Conservation (phyloP, 35 echinoderm and acorn worm genomes). For the Stichopus chloronotus region DNA sequence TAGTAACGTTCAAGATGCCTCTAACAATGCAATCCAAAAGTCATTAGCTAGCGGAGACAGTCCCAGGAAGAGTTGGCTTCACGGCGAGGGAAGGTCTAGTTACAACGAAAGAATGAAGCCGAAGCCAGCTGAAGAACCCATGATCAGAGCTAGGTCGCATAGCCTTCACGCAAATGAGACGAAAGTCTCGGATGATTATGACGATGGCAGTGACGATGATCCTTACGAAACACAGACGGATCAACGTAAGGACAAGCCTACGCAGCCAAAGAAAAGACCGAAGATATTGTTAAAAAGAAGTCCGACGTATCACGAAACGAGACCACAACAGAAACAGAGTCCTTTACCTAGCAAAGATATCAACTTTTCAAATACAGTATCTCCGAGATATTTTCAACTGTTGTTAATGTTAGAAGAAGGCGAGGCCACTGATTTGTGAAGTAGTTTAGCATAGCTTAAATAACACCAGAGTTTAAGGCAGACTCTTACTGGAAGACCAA, state of each 20-base stretch:
- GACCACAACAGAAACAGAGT: not conserved
- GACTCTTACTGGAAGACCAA: too few relatives aligned
- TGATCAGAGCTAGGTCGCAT: not conserved
- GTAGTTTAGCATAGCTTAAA: too few relatives aligned
- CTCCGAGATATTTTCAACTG: conserved; percentile 4
- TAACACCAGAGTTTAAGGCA: too few relatives aligned
- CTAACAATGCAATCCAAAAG: too few relatives aligned
- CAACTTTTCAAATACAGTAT: not conserved
- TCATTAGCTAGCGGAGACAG: not conserved
- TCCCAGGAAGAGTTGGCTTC: conserved; percentile 17
- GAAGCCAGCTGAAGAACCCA: not conserved
- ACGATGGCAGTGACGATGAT: not conserved
- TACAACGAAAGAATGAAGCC: not conserved
- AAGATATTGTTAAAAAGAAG: not conserved
- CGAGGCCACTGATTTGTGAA: not conserved
- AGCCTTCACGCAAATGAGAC: not conserved
- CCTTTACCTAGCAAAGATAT: not conserved
- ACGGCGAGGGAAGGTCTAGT: not conserved
- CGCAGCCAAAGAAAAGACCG: conserved; percentile 3
- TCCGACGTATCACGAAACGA: conserved; percentile 18
- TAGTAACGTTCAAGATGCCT: too few relatives aligned
- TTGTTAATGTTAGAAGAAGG: conserved; percentile 29
- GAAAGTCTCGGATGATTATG: not conserved
- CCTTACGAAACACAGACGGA: not conserved
- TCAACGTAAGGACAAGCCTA: not conserved